Evolutionary conservation across 2,888 invertebrate species (phyloP), one percentile per base, ranked within the genome.

Genomic region (Apamea epomidion): DNA sequence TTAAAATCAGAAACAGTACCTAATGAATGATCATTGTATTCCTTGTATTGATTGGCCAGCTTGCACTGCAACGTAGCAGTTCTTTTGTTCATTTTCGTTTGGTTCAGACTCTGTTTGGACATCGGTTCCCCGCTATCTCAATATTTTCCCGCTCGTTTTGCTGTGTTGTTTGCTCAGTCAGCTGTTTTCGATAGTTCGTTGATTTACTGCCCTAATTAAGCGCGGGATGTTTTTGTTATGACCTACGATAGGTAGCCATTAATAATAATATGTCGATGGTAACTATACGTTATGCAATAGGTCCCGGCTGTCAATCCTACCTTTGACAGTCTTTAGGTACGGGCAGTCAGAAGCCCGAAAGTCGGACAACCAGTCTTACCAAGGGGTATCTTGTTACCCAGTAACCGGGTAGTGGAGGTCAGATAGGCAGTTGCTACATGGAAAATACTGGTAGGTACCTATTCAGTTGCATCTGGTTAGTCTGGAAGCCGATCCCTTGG

Each of bases 41-140:
- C 29, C 72, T 69, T 81, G 83, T 87, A 81, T 88, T 84, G 86
- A 86, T 83, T 89, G 85, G 37, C 5, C 65, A 67, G 83, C 32
- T 84, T 85, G 82, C 80, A 81, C 45, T 82, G 88, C 89, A 73
- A 87, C 86, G 81, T 70, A 83, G 89, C 90, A 62, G 87, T 85
- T 87, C 87, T 87, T 88, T 89, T 87, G 74, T 74, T 67, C 60
- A 80, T 70, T 81, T 87, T 87, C 74, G 80, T 85, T 85, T 79
- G 48, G 62, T 79, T 83, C 78, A 75, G 67, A 51, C n/a, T 60
- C 76, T 88, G 82, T 91, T 90, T 90, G 87, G 62, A 81, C 84
- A 76, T 79, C 83, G 78, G 75, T 85, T 80, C 60, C 82, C 67
- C 37, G 80, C 42, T 87, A 82, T 80, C 78, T 78, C 78, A 54